Percentiles rank a stretch among this genome's conserved stretches.
phyloP scores from a whole-genome alignment of 2,888 invertebrate species.

The Spodoptera littoralis region DNA sequence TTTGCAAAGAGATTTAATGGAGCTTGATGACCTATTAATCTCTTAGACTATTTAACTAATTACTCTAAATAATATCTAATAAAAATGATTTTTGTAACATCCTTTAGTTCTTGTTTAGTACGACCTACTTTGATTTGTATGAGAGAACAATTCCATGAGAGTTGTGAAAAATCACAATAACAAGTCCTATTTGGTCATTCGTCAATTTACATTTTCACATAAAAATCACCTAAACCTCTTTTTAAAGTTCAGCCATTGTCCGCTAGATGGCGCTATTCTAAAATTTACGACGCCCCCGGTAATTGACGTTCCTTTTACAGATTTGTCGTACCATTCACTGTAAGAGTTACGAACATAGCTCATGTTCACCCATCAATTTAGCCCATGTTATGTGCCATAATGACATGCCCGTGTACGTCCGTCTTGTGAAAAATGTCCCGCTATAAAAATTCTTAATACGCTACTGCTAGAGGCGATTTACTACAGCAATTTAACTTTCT shows the following conservation, averaged over 20 bases:
- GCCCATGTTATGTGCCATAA: constrained; percentile 55
- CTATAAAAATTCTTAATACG: constrained; percentile 62
- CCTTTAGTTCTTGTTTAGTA: too few relatives aligned
- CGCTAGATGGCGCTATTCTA: constrained; percentile 46
- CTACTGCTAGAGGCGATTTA: constrained; percentile 60
- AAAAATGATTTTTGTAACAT: too few relatives aligned
- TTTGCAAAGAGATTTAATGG: too few relatives aligned
- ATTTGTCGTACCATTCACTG: constrained; percentile 20
- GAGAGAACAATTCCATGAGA: too few relatives aligned
- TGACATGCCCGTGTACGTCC: constrained; percentile 50
- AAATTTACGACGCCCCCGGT: neutral
- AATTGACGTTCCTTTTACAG: constrained; percentile 36
- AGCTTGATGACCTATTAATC: too few relatives aligned
- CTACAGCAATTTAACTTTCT: constrained; percentile 61
- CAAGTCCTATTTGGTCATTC: too few relatives aligned
- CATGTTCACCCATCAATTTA: constrained; percentile 56
- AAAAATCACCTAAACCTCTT: neutral
- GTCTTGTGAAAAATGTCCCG: constrained; percentile 65
- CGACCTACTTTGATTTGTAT: too few relatives aligned
- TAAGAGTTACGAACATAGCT: constrained; percentile 41
- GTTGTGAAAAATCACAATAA: too few relatives aligned
- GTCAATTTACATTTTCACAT: too few relatives aligned
- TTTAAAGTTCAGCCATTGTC: constrained; percentile 23
- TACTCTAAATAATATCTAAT: too few relatives aligned
- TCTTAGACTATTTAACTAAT: too few relatives aligned